phyloP scores from a whole-genome alignment of 2,113 vertebrate species.

The Silurus glanis region DNA sequence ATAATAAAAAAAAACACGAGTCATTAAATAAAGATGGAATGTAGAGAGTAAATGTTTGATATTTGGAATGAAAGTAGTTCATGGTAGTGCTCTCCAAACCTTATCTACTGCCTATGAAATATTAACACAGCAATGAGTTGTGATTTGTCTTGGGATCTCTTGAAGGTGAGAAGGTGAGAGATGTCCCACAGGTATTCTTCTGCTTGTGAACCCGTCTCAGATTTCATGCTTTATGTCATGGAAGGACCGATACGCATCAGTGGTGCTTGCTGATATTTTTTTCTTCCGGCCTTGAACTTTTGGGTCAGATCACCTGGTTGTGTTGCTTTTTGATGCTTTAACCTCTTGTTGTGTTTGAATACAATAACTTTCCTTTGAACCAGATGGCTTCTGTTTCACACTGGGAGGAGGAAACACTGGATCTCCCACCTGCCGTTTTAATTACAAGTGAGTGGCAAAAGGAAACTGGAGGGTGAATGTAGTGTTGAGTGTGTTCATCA shows the following conservation, averaged over 20 bases:
- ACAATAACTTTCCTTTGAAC: slow-evolving; percentile 65
- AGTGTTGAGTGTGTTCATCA: background rate
- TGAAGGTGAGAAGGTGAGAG: slow-evolving; percentile 31
- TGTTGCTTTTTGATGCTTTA: slow-evolving; percentile 73
- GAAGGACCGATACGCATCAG: slow-evolving; percentile 65
- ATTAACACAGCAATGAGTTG: slow-evolving; percentile 2
- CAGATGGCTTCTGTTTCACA: slow-evolving; percentile 76
- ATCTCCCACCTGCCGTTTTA: slow-evolving; percentile 77
- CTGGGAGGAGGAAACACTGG: slow-evolving; percentile 71
- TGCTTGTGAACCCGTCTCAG: slow-evolving; percentile 53
- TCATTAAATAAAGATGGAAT: background rate
- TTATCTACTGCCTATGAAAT: background rate
- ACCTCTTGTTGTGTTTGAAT: slow-evolving; percentile 68
- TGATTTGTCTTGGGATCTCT: background rate
- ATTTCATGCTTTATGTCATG: slow-evolving; percentile 74
- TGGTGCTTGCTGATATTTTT: slow-evolving; percentile 57
- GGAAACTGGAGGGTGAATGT: slow-evolving; percentile 56
- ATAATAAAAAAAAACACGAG: too few relatives aligned
- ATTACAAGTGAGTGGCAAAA: slow-evolving; percentile 71
- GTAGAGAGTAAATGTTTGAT: background rate
- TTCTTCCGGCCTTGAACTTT: slow-evolving; percentile 46
- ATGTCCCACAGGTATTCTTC: slow-evolving; percentile 38
- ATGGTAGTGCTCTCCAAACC: background rate
- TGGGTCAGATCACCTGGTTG: slow-evolving; percentile 69
- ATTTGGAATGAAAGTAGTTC: background rate